Evolutionary conservation across 2,888 invertebrate species (phyloP).

Genomic region (Ptilodon capucinus): DNA sequence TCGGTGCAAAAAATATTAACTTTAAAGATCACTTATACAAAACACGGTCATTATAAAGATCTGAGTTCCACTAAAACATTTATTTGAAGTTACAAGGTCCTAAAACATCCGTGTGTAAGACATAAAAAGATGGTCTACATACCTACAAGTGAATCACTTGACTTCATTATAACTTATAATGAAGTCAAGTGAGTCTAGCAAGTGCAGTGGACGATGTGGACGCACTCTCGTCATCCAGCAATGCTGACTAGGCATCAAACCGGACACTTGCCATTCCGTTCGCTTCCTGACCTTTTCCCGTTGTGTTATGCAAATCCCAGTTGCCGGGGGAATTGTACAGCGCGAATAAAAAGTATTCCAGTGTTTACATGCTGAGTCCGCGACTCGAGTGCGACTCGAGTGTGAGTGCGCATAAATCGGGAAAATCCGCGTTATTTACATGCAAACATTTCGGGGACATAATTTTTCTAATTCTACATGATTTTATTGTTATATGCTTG

Average conservation of each 20-base stretch:
- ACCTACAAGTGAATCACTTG: not conserved
- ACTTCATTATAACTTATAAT: not conserved
- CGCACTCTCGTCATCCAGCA: constrained; percentile 46
- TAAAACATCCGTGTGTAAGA: not conserved
- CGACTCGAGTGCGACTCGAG: constrained; percentile 60
- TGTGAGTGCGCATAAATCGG: constrained; percentile 77
- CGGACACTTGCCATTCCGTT: constrained; percentile 79
- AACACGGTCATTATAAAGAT: too few relatives aligned
- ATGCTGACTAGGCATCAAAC: constrained; percentile 75
- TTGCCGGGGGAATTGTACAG: constrained; percentile 73
- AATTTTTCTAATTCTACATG: not conserved
- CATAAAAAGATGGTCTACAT: not conserved
- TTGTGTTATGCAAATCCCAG: constrained; percentile 79
- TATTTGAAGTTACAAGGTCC: too few relatives aligned
- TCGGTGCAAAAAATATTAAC: too few relatives aligned
- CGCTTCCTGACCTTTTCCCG: constrained; percentile 82
- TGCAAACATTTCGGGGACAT: constrained; percentile 40
- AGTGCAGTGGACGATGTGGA: constrained; percentile 42
- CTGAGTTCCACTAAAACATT: too few relatives aligned
- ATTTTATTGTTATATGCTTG: not conserved
- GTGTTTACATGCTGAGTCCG: constrained; percentile 78
- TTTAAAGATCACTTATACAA: too few relatives aligned
- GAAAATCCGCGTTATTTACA: constrained; percentile 43
- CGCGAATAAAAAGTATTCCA: constrained; percentile 78
- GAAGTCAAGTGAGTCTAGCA: constrained; percentile 22